Base-by-base conservation (phyloP, 1,140 invertebrate species). In the Heterodera schachtii region DNA sequence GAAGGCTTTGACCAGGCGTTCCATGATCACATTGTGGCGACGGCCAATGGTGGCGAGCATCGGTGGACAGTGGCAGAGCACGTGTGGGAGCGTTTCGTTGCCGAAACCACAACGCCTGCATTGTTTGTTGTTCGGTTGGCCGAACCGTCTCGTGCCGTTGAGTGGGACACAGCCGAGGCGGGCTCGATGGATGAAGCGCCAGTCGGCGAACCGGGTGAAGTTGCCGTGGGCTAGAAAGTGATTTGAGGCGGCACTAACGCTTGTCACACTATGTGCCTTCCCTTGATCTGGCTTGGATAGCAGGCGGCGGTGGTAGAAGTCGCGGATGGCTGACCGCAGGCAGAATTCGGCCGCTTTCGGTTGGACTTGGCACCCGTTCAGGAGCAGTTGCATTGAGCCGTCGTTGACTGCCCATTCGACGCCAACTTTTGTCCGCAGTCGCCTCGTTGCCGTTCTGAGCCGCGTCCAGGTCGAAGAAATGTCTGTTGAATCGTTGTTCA, bases 281-380 rank as follows among this genome's bases (percentile, higher is more conserved):
- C 80, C 80, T 41, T 81, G 81, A 43, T 81, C 80, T 8, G 78
- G 80, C 64, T 71, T 81, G 13, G 78, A 7, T 0, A 46, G 31
- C 6, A 81, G 81, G 0, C 47, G 57, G 8, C 7, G 64, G n/a
- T n/a, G 49, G 4, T 66, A 75, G 70, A 74, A 6, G 21, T 43
- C 21, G 3, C 81, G 81, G 4, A 49, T 19, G 16, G 74, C 74
- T 19, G 52, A 8, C 2, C 74, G 31, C 74, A 67, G 19, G 41
- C 52, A 75, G 74, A 9, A 75, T 47, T 75, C 74, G 41, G 21
- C 74, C 0, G 52, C 1, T 66, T 67, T 75, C 1, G 74, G 74
- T 4, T 57, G 4, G 16, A 75, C 1, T n/a, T 7, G 52, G 8
- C 8, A 3, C 3, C 19, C 21, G 74, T 75, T 75, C 41, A 49